Evolutionary conservation across 2,888 invertebrate genomes (phyloP), one percentile per base, ranked within the genome.

Genomic region (Holacanthella duospinosa): DNA sequence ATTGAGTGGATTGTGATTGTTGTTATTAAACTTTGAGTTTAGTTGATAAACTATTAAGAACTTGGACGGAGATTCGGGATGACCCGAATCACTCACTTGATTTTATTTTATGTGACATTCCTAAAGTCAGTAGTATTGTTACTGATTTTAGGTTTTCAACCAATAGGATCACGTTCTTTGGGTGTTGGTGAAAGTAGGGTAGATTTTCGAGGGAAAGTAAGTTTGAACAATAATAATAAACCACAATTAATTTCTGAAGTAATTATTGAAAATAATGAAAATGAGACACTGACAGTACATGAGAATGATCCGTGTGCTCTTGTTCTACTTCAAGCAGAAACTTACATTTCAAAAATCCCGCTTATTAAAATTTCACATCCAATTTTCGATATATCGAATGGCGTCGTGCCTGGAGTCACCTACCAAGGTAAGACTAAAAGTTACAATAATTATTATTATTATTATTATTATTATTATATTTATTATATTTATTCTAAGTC

Each of bases 381-480:
- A 43, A 55, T 66, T 29, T 72, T 72, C 60, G 67, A 70, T 59
- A 68, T 69, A 9, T 60, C 67, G 12, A 64, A 69, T 36, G 72
- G 72, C 21, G 64, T 72, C 29, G 70, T 70, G 62, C 70, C 70
- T 44, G 66, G 64, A 19, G 61, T 69, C 56, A 54, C 68, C 24
- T 72, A 72, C 54, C 62, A 69, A 72, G 70, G 71, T 72, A 26
- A 62, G 66, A n/a, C n/a, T n/a, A n/a, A n/a, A n/a, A n/a, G n/a
- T n/a, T n/a, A n/a, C n/a, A n/a, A n/a, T n/a, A n/a, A n/a, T n/a
- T n/a, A n/a, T n/a, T n/a, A n/a, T n/a, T 36, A 36, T 36, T 36
- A 36, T 36, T 36, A 9, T 36, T 9, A 16, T 9, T 9, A 16
- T 36, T 36, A 36, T 36, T 36, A 36, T 9, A 36, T 36, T 16